Evolutionary conservation across 2,113 vertebrate genomes (phyloP).

Genomic region (Phasianus colchicus): DNA sequence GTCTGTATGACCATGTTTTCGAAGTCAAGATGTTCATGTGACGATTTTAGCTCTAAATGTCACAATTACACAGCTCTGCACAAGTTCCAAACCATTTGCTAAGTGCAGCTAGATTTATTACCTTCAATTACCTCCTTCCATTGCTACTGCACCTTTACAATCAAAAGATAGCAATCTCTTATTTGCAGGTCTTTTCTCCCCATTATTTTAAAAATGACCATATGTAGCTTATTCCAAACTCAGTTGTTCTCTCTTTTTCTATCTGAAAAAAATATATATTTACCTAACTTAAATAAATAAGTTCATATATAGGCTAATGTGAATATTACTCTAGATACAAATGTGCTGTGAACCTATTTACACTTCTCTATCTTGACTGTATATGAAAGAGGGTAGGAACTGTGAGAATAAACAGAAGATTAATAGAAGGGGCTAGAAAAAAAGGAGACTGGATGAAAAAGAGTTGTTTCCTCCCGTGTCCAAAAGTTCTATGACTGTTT

Average conservation of each 20-base stretch:
- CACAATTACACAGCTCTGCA: background rate
- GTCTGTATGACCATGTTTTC: background rate
- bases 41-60: background rate
- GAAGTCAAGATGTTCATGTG: background rate
- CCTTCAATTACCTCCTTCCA: background rate
- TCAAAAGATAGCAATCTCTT: background rate
- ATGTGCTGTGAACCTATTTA: background rate
- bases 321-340: background rate
- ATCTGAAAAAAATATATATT: background rate
- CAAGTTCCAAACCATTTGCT: background rate
- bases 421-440: background rate
- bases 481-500: background rate
- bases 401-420: background rate
- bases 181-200: background rate
- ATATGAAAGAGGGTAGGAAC: background rate
- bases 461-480: background rate
- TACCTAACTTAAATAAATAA: background rate
- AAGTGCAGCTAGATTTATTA: background rate
- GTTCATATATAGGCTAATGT: background rate
- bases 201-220: background rate
- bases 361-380: background rate
- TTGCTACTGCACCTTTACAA: background rate
- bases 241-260: background rate
- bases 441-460: background rate
- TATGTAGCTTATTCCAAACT: background rate